Base-by-base conservation (phyloP, 2,888 invertebrate genomes). In the Pyrocoelia pectoralis region DNA sequence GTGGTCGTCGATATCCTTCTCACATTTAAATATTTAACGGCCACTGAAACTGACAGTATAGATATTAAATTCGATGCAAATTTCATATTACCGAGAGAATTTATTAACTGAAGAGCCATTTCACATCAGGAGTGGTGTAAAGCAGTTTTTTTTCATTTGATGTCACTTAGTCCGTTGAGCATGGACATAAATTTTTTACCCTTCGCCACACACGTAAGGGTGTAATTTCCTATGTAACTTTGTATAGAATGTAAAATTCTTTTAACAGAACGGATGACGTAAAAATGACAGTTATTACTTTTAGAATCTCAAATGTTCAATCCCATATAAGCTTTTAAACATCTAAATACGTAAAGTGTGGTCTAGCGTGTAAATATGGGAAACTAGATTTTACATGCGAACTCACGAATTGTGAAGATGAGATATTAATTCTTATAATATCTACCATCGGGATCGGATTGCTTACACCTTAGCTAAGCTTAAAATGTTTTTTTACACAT, bases 61-160 rank as follows among this genome's bases (percentile, higher is more conserved):
- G 61, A 67, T 66, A 68, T 66, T 64, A 64, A 68, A 68, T 56
- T 61, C 66, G 59, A 66, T 68, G 68, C 68, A 66, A 66, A 68
- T 68, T 68, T 68, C 56, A 65, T 54, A 65, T 53, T 28, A 61
- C 56, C 33, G 33, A 55, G 57, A 43, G 65, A 67, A 65, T 65
- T 65, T 67, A 67, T 67, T 65, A 67, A 65, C 58, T 55, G 56
- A 56, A 65, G 67, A 24, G 58, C 53, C 53, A 54, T 61, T 59
- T 61, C 41, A 40, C 46, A 59, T 58, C 62, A 54, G 49, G 43
- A 63, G 63, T 57, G 57, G 63, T 63, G 58, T 58, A 58, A 63
- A 63, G 63, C 40, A 46, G 49, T 54, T 57, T 56, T 24, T 24
- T 58, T 63, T 49, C 49, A 58, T 63, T 63, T 54, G 41, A 50